Percentiles rank a stretch among this genome's conserved stretches.
Conservation (phyloP, 1,140 invertebrate genomes). For the Liolophura sinensis region DNA sequence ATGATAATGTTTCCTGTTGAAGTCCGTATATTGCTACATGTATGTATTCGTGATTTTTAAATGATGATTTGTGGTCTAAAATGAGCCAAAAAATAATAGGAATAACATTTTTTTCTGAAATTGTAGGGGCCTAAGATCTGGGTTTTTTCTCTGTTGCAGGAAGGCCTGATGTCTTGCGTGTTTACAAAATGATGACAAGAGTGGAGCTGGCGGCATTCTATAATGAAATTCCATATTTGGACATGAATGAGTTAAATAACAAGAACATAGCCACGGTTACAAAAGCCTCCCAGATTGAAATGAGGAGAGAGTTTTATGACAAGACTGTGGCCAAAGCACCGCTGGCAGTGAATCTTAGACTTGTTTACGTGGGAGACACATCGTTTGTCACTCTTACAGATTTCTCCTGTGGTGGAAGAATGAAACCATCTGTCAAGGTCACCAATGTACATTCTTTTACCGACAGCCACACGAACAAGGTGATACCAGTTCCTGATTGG, state of each 20-base stretch:
- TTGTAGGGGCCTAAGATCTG: neutral
- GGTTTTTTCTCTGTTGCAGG: constrained; percentile 21
- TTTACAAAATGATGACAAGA: constrained; percentile 40
- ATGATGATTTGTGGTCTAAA: neutral
- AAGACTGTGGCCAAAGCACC: constrained; percentile 38
- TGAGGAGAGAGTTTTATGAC: constrained; percentile 36
- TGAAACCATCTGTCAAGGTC: constrained; percentile 26
- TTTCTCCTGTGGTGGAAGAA: constrained; percentile 32
- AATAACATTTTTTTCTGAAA: neutral
- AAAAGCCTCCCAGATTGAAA: constrained; percentile 34
- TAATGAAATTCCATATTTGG: constrained; percentile 27
- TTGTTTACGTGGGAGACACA: constrained; percentile 26
- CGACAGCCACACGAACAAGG: constrained; percentile 14
- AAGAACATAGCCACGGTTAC: constrained; percentile 26
- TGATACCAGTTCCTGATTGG: constrained; percentile 30
- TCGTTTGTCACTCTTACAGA: constrained; percentile 31
- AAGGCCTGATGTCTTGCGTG: constrained; percentile 33
- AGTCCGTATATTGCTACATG: too few relatives aligned
- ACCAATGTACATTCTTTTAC: constrained; percentile 10
- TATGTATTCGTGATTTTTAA: too few relatives aligned
- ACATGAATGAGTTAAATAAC: constrained; percentile 24
- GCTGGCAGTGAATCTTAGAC: constrained; percentile 24
- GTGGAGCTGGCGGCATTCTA: constrained; percentile 36
- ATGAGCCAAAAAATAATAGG: neutral
- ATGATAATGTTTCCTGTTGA: too few relatives aligned